These are phyloP conservation scores for Yponomeuta evonymella DNA, from an alignment of 2,888 invertebrate genomes.

Conservation along the genomic window DNA sequence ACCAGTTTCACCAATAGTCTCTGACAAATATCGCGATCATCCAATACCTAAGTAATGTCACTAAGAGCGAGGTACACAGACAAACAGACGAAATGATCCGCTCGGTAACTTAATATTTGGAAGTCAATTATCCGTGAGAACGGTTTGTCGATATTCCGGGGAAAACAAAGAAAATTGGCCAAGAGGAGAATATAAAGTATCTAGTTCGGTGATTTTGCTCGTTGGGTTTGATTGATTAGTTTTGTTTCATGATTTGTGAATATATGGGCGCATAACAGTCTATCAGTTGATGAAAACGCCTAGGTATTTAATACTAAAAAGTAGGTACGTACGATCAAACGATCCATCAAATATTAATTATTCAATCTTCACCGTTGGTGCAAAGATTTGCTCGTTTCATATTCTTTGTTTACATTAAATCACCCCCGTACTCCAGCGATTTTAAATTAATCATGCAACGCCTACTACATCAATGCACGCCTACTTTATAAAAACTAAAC, in stretches of 20 bases:
- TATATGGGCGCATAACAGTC: neutral
- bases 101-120: conserved; percentile 65
- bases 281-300: too few relatives aligned
- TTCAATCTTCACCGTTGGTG: too few relatives aligned
- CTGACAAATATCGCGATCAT: conserved; percentile 12
- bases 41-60: conserved; percentile 7
- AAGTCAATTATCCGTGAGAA: conserved; percentile 63
- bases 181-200: neutral
- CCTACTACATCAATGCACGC: conserved; percentile 33
- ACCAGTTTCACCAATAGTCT: neutral
- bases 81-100: conserved; percentile 20
- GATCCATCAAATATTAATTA: too few relatives aligned
- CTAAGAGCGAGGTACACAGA: neutral
- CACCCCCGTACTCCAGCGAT: neutral
- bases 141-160: conserved; percentile 42
- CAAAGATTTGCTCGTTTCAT: too few relatives aligned
- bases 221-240: conserved; percentile 31
- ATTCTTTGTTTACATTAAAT: neutral
- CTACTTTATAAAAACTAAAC: conserved; percentile 33
- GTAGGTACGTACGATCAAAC: too few relatives aligned
- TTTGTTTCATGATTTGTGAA: conserved; percentile 2
- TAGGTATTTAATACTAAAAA: too few relatives aligned
- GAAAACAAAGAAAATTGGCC: conserved; percentile 37
- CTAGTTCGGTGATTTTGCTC: conserved; percentile 1
- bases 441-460: neutral